A percentile compares a stretch with the other conserved stretches of the same genome.
phyloP scores from a whole-genome alignment of 2,797 vertebrate genomes.

The Spatula clypeata region DNA sequence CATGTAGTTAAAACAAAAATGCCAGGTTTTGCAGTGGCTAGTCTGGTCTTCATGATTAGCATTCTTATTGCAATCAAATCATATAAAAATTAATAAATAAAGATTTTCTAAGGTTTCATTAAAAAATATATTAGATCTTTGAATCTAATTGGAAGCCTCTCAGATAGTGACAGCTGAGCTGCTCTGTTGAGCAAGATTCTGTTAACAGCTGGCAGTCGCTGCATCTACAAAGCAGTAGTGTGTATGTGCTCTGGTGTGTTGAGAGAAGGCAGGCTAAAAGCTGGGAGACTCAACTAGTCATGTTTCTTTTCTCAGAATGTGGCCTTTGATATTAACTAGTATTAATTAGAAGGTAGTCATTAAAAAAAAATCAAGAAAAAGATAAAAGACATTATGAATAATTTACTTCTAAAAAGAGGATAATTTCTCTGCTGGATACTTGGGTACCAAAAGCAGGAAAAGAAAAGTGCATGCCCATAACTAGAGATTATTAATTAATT shows the following conservation, averaged over 20 bases:
- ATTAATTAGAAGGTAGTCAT: neutral
- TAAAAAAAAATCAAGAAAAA: neutral
- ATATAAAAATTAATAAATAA: neutral
- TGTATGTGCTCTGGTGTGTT: neutral
- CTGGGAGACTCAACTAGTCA: neutral
- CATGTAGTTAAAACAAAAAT: neutral
- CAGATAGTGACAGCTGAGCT: neutral
- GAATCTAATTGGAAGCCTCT: neutral
- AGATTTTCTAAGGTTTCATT: neutral
- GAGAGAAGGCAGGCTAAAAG: neutral
- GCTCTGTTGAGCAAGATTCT: neutral
- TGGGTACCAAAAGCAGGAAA: neutral
- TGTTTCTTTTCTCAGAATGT: neutral
- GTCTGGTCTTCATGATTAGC: neutral
- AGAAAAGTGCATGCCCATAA: neutral
- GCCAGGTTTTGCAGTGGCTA: neutral
- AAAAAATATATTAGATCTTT: neutral
- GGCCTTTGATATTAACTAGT: neutral
- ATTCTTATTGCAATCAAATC: neutral
- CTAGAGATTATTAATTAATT: neutral
- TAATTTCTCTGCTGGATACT: neutral
- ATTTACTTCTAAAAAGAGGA: neutral
- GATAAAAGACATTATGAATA: neutral
- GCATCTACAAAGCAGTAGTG: neutral
- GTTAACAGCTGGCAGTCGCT: neutral